phyloP scores from a whole-genome alignment of 2,113 vertebrate species.

The Melanotaenia duboulayi region DNA sequence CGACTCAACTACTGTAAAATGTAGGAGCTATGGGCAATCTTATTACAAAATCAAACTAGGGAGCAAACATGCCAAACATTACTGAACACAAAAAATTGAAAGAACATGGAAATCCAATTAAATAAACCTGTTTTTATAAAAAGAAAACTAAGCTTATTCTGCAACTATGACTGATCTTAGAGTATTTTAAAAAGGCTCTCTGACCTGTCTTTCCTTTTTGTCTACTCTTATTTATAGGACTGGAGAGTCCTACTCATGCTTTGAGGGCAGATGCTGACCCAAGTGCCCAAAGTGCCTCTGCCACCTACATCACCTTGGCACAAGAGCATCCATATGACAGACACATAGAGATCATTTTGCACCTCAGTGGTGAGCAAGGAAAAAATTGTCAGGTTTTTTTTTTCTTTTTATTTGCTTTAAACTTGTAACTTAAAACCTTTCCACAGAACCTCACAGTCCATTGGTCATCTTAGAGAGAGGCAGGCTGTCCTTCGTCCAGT shows the following conservation, averaged over 20 bases:
- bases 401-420: background rate
- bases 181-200: background rate
- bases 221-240: slow-evolving; percentile 74
- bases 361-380: slow-evolving; percentile 90
- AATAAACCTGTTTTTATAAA: too few relatives aligned
- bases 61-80: too few relatives aligned
- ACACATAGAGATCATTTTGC: slow-evolving; percentile 92
- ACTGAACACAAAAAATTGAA: background rate
- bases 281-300: slow-evolving; percentile 90
- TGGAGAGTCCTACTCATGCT: slow-evolving; percentile 94
- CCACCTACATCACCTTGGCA: slow-evolving; percentile 93
- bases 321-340: slow-evolving; percentile 91
- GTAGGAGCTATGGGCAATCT: too few relatives aligned
- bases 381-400: background rate
- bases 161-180: background rate
- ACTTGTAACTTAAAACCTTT: background rate
- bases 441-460: slow-evolving; percentile 91
- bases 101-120: background rate
- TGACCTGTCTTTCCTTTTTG: background rate
- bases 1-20: slow-evolving; percentile 9
- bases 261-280: slow-evolving; percentile 93
- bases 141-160: background rate
- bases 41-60: background rate
- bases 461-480: slow-evolving; percentile 91
- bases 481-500: slow-evolving; percentile 88